Evolutionary conservation across 1,140 invertebrate species (phyloP).

Genomic region (Asobara japonica): DNA sequence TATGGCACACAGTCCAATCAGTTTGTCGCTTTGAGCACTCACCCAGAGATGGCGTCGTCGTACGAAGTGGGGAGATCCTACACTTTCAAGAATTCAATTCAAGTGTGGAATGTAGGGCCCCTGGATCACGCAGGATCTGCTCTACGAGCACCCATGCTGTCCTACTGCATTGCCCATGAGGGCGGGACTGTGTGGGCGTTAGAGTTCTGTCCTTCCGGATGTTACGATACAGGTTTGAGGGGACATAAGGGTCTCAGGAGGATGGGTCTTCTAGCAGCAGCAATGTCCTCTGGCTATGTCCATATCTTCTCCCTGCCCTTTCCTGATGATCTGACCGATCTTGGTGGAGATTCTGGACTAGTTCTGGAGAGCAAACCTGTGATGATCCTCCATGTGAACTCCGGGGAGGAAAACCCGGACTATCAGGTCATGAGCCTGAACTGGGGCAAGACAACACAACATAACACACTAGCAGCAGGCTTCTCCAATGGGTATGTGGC

Average conservation of each 20-base stretch:
- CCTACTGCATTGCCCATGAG: constrained; percentile 71
- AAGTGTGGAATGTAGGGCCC: constrained; percentile 70
- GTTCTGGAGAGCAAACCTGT: constrained; percentile 60
- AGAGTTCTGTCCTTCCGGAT: constrained; percentile 81
- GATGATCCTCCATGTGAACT: constrained; percentile 55
- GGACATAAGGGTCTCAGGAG: too few relatives aligned
- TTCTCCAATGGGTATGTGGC: constrained; percentile 74
- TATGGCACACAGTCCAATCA: constrained; percentile 53
- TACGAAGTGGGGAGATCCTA: constrained; percentile 57
- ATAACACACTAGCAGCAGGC: constrained; percentile 69
- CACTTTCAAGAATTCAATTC: constrained; percentile 65
- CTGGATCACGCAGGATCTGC: constrained; percentile 50
- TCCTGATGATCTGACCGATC: constrained; percentile 56
- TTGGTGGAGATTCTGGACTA: constrained; percentile 32
- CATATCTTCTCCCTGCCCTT: constrained; percentile 73
- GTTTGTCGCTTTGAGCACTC: constrained; percentile 69
- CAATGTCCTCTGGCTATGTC: constrained; percentile 72
- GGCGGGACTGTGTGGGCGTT: constrained; percentile 76
- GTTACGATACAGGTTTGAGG: constrained; percentile 65
- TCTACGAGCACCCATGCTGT: constrained; percentile 47
- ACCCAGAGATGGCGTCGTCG: constrained; percentile 61
- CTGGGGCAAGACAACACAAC: constrained; percentile 63
- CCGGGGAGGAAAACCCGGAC: constrained; percentile 45
- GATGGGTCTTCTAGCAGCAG: constrained; percentile 76
- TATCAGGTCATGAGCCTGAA: constrained; percentile 61